A percentile compares a stretch with the other conserved stretches of the same genome.
Conservation (phyloP, 1,140 invertebrate species). For the Hylaeus volcanicus region DNA sequence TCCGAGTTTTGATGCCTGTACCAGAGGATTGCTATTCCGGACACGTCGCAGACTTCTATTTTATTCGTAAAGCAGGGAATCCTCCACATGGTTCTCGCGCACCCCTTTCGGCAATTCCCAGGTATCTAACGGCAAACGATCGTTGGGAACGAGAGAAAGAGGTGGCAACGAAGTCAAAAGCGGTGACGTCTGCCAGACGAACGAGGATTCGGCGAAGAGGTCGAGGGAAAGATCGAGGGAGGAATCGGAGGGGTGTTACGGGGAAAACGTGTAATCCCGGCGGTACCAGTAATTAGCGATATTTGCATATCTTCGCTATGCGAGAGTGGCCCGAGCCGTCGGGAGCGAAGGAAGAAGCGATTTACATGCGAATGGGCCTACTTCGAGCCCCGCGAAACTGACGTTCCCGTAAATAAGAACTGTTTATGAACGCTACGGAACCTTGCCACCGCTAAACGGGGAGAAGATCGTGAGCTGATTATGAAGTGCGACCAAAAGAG, state of each 20-base stretch:
- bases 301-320: slow-evolving; percentile 76
- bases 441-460: neutral
- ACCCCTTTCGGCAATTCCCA: no score
- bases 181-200: neutral
- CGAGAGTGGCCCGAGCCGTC: slow-evolving; percentile 48
- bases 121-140: no score
- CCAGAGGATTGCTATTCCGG: no score
- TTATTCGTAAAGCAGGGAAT: no score
- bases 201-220: slow-evolving; percentile 19
- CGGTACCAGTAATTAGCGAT: slow-evolving; percentile 76
- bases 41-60: no score
- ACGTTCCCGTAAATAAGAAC: slow-evolving; percentile 69
- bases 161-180: slow-evolving; percentile 28
- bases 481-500: slow-evolving; percentile 22
- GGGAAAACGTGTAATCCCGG: slow-evolving; percentile 67
- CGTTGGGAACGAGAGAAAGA: neutral
- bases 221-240: slow-evolving; percentile 53
- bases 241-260: neutral
- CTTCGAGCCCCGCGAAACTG: slow-evolving; percentile 52
- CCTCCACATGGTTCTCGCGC: no score
- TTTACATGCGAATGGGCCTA: slow-evolving; percentile 77
- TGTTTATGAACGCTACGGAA: slow-evolving; percentile 61
- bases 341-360: slow-evolving; percentile 60
- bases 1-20: no score
- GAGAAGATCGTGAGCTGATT: slow-evolving; percentile 25